Evolutionary conservation across 2,888 invertebrate species (phyloP).

Genomic region (Suillia variegata): DNA sequence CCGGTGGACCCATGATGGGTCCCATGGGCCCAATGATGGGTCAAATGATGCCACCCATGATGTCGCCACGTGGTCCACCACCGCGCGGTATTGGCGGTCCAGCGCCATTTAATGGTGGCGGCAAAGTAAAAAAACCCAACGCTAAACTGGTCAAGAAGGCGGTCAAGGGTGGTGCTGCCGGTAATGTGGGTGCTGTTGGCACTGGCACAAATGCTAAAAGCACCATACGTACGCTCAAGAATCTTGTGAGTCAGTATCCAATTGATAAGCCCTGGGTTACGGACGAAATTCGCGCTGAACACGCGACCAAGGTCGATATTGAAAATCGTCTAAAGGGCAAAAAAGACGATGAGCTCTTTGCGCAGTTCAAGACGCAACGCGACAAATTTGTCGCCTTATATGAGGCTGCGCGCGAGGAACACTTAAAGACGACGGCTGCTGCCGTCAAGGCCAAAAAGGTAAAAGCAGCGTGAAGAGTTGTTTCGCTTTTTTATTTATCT

Average conservation of each 20-base stretch:
- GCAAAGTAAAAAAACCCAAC: slow-evolving; percentile 52
- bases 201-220: too few relatives aligned
- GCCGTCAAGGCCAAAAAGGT: slow-evolving; percentile 56
- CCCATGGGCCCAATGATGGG: slow-evolving; percentile 35
- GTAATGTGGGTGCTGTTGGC: slow-evolving; percentile 19
- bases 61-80: slow-evolving; percentile 39
- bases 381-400: slow-evolving; percentile 66
- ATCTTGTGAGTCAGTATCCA: slow-evolving; percentile 59
- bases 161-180: slow-evolving; percentile 43
- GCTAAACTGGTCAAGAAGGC: slow-evolving; percentile 45
- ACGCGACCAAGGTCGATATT: slow-evolving; percentile 64
- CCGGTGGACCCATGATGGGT: slow-evolving; percentile 41
- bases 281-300: slow-evolving; percentile 64
- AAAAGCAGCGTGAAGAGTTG: slow-evolving; percentile 23
- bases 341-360: slow-evolving; percentile 65
- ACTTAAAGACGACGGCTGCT: slow-evolving; percentile 62
- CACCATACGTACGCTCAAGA: slow-evolving; percentile 55
- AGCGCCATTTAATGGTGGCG: slow-evolving; percentile 34
- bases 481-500: background rate
- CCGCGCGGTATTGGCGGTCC: slow-evolving; percentile 42
- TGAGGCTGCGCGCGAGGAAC: slow-evolving; percentile 64
- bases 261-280: slow-evolving; percentile 67
- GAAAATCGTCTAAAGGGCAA: slow-evolving; percentile 61
- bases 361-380: slow-evolving; percentile 65
- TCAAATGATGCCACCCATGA: slow-evolving; percentile 39